phyloP scores from a whole-genome alignment of 92 coral and sea anemone genomes.

The Zoanthus sociatus region DNA sequence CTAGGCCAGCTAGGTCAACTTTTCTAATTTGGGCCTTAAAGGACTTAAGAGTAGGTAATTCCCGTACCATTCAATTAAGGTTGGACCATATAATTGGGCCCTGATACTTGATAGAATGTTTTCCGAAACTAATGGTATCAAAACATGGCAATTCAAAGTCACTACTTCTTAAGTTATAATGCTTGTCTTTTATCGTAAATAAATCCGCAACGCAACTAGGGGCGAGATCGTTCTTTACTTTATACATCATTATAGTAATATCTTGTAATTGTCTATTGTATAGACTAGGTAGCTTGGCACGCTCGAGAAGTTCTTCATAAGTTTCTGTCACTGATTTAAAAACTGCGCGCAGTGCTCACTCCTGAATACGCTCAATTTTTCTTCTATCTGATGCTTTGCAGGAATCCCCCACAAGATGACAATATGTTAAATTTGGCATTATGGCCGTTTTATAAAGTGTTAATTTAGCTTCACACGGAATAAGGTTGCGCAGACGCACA shows the following conservation, averaged over 20 bases:
- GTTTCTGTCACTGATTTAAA: no score
- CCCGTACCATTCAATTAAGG: not conserved
- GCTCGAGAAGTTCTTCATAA: not conserved
- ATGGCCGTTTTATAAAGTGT: no score
- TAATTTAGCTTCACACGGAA: no score
- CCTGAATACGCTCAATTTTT: no score
- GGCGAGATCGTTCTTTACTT: not conserved
- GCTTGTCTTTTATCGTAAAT: not conserved
- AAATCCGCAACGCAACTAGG: not conserved
- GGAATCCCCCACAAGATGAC: no score
- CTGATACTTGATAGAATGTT: not conserved
- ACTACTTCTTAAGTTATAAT: not conserved
- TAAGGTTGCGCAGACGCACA: not conserved
- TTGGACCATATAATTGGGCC: not conserved
- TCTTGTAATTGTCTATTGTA: not conserved
- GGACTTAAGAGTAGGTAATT: not conserved
- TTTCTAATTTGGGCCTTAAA: not conserved
- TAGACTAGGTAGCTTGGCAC: not conserved
- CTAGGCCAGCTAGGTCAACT: not conserved
- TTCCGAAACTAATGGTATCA: not conserved
- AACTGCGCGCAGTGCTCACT: no score
- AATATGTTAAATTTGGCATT: no score
- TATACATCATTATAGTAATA: not conserved
- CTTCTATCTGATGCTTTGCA: no score
- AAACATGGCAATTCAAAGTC: not conserved